Evolutionary conservation across 2,888 invertebrate genomes (phyloP).

Genomic region (Spicauda simplicius): DNA sequence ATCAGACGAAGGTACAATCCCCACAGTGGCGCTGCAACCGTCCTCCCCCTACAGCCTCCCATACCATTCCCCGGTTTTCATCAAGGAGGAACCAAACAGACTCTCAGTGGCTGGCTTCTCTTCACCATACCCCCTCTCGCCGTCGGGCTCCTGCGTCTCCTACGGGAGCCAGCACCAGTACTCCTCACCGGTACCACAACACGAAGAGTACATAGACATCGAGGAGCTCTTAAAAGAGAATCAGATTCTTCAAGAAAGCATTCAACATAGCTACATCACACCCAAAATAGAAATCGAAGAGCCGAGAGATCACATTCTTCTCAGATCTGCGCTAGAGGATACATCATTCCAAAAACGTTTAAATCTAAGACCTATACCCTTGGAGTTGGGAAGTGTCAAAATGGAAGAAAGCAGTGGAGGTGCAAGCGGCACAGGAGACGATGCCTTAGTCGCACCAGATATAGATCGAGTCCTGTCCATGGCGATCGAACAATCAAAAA

Average conservation of each 20-base stretch:
- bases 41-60: conserved; percentile 81
- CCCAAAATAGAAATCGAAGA: conserved; percentile 85
- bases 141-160: conserved; percentile 84
- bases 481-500: conserved; percentile 94
- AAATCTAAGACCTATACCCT: conserved; percentile 91
- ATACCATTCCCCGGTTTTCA: conserved; percentile 66
- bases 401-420: conserved; percentile 88
- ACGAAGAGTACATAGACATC: conserved; percentile 87
- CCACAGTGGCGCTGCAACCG: conserved; percentile 84
- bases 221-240: conserved; percentile 85
- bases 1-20: conserved; percentile 83
- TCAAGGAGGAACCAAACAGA: conserved; percentile 84
- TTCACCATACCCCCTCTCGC: conserved; percentile 83
- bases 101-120: conserved; percentile 79
- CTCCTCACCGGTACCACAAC: conserved; percentile 82
- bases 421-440: conserved; percentile 63
- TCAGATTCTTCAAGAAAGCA: conserved; percentile 78
- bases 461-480: conserved; percentile 93
- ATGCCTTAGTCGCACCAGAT: conserved; percentile 88
- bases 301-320: conserved; percentile 89
- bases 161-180: conserved; percentile 85
- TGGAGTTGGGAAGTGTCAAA: conserved; percentile 85
- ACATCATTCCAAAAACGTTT: conserved; percentile 94
- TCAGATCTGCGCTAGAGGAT: conserved; percentile 92
- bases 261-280: conserved; percentile 71